Base-by-base conservation (phyloP, 2,888 invertebrate genomes). In the Drosophila suboccidentalis region DNA sequence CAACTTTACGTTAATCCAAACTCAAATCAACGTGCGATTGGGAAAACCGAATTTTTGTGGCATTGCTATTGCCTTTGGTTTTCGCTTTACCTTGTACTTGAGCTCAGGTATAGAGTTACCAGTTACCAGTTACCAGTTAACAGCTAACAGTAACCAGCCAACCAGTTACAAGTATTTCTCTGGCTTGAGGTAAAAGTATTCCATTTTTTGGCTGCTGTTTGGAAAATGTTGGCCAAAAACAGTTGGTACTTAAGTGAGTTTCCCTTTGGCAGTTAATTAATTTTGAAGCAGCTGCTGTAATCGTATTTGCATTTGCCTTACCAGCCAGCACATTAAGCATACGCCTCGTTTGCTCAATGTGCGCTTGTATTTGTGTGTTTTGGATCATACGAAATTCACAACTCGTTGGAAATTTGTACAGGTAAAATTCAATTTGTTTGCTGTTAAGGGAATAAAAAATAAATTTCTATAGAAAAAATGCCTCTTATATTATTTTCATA, bases 241-340 rank as follows among this genome's bases (percentile, higher is more conserved):
- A 69, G 58, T 69, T 71, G 36, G 46, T 69, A 54, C 63, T 61
- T 53, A 46, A 67, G 51, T 39, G 51, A 17, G 36, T 49, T 41
- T 54, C 50, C 44, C 70, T 70, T 64, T 46, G 68, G 57, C 65
- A 75, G 84, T 87, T 83, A 78, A 78, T 82, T 83, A 82, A 87
- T 83, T 80, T 73, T 83, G 59, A 73, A 82, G 87, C 54, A 67
- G 55, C 46, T 66, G 65, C 57, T 1, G 49, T 69, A 73, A 63
- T 41, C 74, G 63, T 66, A 53, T 78, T 74, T 77, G 61, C 54
- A 66, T 47, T 61, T 66, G 41, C 57, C 19, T 79, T 72, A 15
- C 29, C 49, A 49, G 58, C 36, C 55, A 58, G 36, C 62, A 63
- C 53, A 68, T 77, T 74, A 74, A 69, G 86, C 43, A 76, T 73